Evolutionary conservation across 2,888 invertebrate species (phyloP), one percentile per base, ranked within the genome.

Genomic region (Nematopogon swammerdamellus): DNA sequence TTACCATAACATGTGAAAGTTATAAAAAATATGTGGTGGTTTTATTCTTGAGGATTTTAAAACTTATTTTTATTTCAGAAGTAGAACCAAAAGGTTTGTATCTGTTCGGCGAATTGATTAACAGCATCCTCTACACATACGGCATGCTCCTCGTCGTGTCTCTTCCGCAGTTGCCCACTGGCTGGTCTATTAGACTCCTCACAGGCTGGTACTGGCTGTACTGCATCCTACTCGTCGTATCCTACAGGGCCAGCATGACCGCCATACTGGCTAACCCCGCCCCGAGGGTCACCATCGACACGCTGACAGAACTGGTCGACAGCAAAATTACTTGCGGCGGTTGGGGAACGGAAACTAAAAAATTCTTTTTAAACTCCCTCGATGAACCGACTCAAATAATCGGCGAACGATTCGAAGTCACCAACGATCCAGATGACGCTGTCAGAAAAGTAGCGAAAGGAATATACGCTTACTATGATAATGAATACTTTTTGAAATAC

Each of bases 121-220:
- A 90, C 64, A 90, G 91, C 63, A 81, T 90, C 53, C 71, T 92
- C 14, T 88, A 92, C 58, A 90, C 91, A 0, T 92, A 87, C 60
- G 88, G 91, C 58, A 92, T 92, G 91, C 65, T 91, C 46, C 72
- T 92, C 5, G 84, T 90, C 54, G 88, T 93, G 19, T 88, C 92
- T 0, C 62, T 92, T 50, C 92, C 92, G 0, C 85, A 83, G 60
- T 73, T 92, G 56, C 92, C 92, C 0, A 80, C 82, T 16, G 89
- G 88, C 16, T 92, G 92, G 92, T 87, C 92, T 0, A 74, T 93
- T 44, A 79, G 92, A 30, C 74, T 92, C 20, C 74, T 93, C 14
- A 91, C 92, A 1, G 92, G 93, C 0, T 92, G 91, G 87, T 93
- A 92, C 70, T 93, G 92, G 92, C 66, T 92, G 2, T 94, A 92